Base-by-base conservation (phyloP, 2,113 vertebrate species). In the Rutilus rutilus region DNA sequence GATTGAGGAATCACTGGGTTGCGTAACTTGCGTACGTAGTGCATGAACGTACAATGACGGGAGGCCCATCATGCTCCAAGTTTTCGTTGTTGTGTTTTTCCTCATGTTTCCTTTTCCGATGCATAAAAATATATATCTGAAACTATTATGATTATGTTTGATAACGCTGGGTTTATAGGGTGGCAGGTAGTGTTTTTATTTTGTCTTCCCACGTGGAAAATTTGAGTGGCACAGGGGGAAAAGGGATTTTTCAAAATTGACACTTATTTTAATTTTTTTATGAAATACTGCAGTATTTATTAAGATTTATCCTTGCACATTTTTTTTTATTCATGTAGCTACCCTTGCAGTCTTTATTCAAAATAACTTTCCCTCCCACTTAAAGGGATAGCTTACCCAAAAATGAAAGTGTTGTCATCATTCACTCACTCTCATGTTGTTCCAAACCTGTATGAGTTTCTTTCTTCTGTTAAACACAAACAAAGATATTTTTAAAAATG, bases 1-100 rank as follows among this genome's bases (percentile, higher is more conserved):
- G 39, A 23, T 59, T 79, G 45, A 57, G 60, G 60, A 45, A 82
- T 82, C 33, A 42, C 60, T 33, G 17, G 59, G 15, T 52, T 52
- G 50, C 15, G 50, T 52, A 52, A 42, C 54, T n/a, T 57, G 47
- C 71, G 89, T 57, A 78, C 71, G 89, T 57, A 78, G 85, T 60
- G 87, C 62, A 85, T 5, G 50, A 9, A 73, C 84, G 76, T 60
- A 60, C 45, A 36, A 73, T 59, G 30, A 50, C 64, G 71, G n/a
- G 27, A 27, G 52, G 27, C 59, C 60, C 19, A 36, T 19, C 39
- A 27, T 47, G 12, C 23, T 11, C 10, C 15, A 76, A 14, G 39
- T 75, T 75, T 75, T 47, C 42, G 11, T 50, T 45, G 45, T 17
- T 71, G 64, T 23, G 33, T 42, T 39, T 39, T 65, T 33, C 17